Conservation (phyloP, 2,888 invertebrate genomes). For the Yponomeuta sedellus region DNA sequence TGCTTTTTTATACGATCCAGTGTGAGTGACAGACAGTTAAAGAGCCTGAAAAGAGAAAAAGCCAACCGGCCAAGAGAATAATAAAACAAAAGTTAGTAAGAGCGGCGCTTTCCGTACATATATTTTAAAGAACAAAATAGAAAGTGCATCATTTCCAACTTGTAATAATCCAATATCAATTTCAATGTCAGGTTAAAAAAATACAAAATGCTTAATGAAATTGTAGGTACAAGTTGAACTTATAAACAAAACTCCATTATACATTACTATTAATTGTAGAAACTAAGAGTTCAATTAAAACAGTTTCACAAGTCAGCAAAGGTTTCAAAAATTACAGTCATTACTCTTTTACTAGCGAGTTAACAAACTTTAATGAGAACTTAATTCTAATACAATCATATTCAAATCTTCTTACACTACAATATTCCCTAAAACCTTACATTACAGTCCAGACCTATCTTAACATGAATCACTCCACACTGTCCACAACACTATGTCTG, state of each 20-base stretch:
- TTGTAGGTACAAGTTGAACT: constrained; percentile 52
- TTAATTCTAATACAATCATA: constrained; percentile 68
- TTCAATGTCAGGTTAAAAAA: constrained; percentile 39
- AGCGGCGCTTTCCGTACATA: constrained; percentile 56
- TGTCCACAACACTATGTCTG: constrained; percentile 58
- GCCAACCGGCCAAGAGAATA: constrained; percentile 5
- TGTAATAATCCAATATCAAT: constrained; percentile 64
- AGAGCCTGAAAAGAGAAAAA: too few relatives aligned
- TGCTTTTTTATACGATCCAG: too few relatives aligned
- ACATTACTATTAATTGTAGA: background rate
- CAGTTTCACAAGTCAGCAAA: background rate
- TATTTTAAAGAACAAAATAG: constrained; percentile 72
- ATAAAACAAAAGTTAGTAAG: constrained; percentile 32
- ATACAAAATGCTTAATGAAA: constrained; percentile 60
- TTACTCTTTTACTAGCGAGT: constrained; percentile 11
- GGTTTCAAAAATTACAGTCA: background rate
- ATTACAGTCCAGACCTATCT: constrained; percentile 66
- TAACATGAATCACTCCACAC: constrained; percentile 59
- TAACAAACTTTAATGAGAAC: constrained; percentile 46
- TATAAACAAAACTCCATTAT: constrained; percentile 23
- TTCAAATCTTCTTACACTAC: constrained; percentile 67
- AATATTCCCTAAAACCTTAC: constrained; percentile 57
- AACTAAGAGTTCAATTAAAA: background rate
- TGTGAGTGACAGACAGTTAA: too few relatives aligned
- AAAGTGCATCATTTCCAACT: constrained; percentile 67